Base-by-base conservation (phyloP, 2,888 invertebrate genomes). In the Acleris emargana region DNA sequence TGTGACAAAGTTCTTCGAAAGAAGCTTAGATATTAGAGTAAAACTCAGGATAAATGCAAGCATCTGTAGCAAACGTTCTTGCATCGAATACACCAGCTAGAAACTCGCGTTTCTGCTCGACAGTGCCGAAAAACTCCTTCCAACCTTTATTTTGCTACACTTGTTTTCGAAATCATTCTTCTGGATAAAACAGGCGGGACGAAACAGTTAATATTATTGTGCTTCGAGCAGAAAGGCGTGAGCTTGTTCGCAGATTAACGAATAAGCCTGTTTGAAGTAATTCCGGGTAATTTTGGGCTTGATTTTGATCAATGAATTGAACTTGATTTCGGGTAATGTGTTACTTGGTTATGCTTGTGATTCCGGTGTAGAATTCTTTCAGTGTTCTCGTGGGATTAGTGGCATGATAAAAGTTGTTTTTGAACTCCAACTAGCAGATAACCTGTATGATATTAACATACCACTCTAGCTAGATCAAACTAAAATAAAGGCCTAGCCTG, bases 81-180 rank as follows among this genome's bases (percentile, higher is more conserved):
- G 38, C 11, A 38, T 38, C 38, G 13, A 38, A 38, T 38, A 38
- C 38, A 38, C 38, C 38, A 38, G 13, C 38, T 38, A 38, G 53
- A 55, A 49, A 38, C 45, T 64, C 22, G 50, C 55, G 60, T 50
- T 55, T 55, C 59, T 66, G 66, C 66, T 66, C 38, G 16, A 51
- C 66, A 25, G 66, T 60, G 66, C 57, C 51, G 66, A 66, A 66
- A 66, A 50, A 32, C 50, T 60, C 50, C 45, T 58, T 59, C 50
- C 60, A 66, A 57, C 66, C 66, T 66, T 66, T 66, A 66, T 61
- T 66, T 66, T 66, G 66, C 61, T 47, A 66, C 60, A 66, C 55
- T 66, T 66, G 61, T 66, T 66, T 66, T 66, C 60, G 45, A 66
- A 61, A 66, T 61, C 66, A 66, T 61, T 57, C 66, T 61, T 45